Percentiles rank a stretch among this genome's conserved stretches.
Evolutionary conservation across 2,888 invertebrate species (phyloP).

Genomic region (Tryphoninae sp.): DNA sequence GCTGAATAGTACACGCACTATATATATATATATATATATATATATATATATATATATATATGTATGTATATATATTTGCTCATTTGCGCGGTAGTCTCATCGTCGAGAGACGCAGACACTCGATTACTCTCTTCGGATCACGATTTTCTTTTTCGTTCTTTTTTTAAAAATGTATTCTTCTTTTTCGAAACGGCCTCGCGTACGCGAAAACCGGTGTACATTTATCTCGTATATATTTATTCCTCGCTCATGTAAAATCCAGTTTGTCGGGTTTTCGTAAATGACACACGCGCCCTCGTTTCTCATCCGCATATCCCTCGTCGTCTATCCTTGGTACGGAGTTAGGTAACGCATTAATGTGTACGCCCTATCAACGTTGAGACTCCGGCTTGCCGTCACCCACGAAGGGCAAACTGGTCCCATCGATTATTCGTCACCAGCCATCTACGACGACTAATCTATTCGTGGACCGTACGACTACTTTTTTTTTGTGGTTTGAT

Average conservation of each 20-base stretch:
- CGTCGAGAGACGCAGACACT: conserved; percentile 18
- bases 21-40: neutral
- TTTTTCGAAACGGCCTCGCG: conserved; percentile 10
- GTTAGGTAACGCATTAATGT: neutral
- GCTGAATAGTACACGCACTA: conserved; percentile 25
- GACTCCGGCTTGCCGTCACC: too few species aligned
- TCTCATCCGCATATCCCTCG: conserved; percentile 13
- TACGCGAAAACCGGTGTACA: conserved; percentile 11
- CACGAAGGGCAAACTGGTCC: neutral
- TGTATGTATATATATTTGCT: neutral
- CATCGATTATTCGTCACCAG: neutral
- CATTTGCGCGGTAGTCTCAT: conserved; percentile 25
- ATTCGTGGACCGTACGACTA: neutral
- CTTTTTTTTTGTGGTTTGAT: neutral
- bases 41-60: neutral
- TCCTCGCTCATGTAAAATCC: conserved; percentile 44
- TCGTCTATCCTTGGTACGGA: conserved; percentile 4
- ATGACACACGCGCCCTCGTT: conserved; percentile 40
- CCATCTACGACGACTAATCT: neutral
- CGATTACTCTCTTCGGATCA: conserved; percentile 29
- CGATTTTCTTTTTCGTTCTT: conserved; percentile 17
- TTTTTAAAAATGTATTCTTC: conserved; percentile 3
- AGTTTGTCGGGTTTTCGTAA: conserved; percentile 57
- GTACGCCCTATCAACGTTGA: neutral
- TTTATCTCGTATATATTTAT: conserved; percentile 4